These are phyloP conservation scores for Pseudonaja textilis DNA, from an alignment of 2,113 vertebrate genomes.

Conservation along the genomic window DNA sequence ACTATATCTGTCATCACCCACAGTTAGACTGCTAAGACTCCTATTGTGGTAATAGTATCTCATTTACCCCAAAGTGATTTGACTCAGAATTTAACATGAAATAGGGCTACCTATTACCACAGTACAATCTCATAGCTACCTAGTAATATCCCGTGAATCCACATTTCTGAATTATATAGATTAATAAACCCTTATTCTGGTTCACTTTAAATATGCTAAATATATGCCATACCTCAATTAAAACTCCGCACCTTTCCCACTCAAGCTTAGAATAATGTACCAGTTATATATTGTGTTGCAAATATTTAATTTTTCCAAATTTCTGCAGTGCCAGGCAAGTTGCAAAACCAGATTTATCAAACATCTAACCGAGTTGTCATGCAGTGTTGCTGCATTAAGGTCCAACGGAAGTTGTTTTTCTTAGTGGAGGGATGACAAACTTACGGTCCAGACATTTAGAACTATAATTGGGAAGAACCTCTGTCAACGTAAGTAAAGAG, in stretches of 20 bases:
- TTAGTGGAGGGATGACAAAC: not conserved
- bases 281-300: not conserved
- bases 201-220: not conserved
- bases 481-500: not conserved
- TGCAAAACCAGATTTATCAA: conserved; percentile 4
- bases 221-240: not conserved
- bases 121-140: not conserved
- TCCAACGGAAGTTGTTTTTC: not conserved
- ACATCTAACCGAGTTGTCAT: not conserved
- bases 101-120: not conserved
- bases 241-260: not conserved
- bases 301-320: not conserved
- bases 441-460: not conserved
- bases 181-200: not conserved
- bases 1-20: not conserved
- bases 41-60: not conserved
- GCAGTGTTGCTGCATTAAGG: not conserved
- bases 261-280: not conserved
- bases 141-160: not conserved
- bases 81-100: not conserved
- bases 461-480: not conserved
- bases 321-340: not conserved
- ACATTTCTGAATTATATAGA: not conserved
- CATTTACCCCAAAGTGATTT: not conserved
- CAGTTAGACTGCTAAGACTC: not conserved